A percentile compares a stretch with the other conserved stretches of the same genome.
Evolutionary conservation across 2,888 invertebrate genomes (phyloP).

Genomic region (Azorinus chamasolen): DNA sequence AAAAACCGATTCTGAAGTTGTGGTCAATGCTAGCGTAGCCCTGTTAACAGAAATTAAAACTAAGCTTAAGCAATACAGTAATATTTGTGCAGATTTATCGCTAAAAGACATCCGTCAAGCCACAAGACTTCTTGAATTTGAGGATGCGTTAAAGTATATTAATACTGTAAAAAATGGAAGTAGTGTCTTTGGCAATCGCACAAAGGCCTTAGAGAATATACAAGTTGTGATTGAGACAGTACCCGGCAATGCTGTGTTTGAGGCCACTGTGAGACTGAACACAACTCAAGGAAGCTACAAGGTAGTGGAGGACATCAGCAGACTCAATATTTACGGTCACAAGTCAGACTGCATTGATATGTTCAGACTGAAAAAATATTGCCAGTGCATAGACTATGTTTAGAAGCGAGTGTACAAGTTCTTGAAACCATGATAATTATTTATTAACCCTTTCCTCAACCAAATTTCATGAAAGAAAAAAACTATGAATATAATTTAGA

Average conservation of each 20-base stretch:
- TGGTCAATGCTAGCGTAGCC: constrained; percentile 88
- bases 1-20: constrained; percentile 88
- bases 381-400: constrained; percentile 80
- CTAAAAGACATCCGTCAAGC: constrained; percentile 90
- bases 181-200: constrained; percentile 48
- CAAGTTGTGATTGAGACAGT: constrained; percentile 89
- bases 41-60: constrained; percentile 90
- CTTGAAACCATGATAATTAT: too few relatives aligned
- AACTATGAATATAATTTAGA: too few relatives aligned
- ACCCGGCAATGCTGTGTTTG: constrained; percentile 92
- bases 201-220: constrained; percentile 82
- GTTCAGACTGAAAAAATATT: constrained; percentile 82
- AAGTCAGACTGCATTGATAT: constrained; percentile 86
- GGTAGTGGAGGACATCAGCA: constrained; percentile 90
- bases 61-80: constrained; percentile 87
- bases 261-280: constrained; percentile 90
- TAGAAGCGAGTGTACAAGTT: too few relatives aligned
- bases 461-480: too few relatives aligned
- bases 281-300: constrained; percentile 83
- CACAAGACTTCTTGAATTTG: constrained; percentile 86
- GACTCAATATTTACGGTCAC: constrained; percentile 86
- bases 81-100: constrained; percentile 87
- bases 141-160: constrained; percentile 81
- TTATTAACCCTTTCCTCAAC: too few relatives aligned
- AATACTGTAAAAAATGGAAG: constrained; percentile 47